Conservation (phyloP, 2,113 vertebrate species). For the Opisthocomus hoazin region DNA sequence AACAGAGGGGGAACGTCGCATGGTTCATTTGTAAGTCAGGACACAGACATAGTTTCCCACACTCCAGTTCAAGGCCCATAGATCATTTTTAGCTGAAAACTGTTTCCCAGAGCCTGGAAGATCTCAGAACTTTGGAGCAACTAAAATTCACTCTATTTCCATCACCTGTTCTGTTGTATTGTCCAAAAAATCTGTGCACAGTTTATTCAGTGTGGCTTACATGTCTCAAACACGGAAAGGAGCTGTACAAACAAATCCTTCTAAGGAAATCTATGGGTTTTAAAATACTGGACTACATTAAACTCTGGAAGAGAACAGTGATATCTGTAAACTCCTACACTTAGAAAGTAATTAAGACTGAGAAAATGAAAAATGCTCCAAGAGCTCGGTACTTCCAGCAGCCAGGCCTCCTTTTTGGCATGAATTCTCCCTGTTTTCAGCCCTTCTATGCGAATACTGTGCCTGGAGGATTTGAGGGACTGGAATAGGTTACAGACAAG, state of each 20-base stretch:
- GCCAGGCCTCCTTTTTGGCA: neutral
- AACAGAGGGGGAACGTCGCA: neutral
- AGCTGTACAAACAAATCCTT: conserved; percentile 31
- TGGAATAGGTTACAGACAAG: neutral
- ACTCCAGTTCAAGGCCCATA: neutral
- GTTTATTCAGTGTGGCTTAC: conserved; percentile 12
- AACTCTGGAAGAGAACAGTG: neutral
- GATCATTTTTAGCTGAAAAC: neutral
- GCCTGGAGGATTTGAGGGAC: neutral
- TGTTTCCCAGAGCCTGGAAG: neutral
- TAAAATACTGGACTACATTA: neutral
- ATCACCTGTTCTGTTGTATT: conserved; percentile 16
- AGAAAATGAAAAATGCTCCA: conserved; percentile 13
- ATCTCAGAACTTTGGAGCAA: conserved; percentile 2
- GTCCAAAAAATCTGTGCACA: neutral
- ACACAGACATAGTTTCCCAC: neutral
- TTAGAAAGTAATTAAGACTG: neutral
- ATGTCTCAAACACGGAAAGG: neutral
- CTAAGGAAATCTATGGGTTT: conserved; percentile 18
- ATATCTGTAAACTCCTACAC: neutral
- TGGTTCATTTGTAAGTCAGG: neutral
- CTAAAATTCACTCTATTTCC: conserved; percentile 13
- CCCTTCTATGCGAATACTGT: neutral
- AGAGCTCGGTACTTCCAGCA: neutral
- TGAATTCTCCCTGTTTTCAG: neutral